phyloP scores from a whole-genome alignment of 2,888 invertebrate species.

The Thecophora atra region DNA sequence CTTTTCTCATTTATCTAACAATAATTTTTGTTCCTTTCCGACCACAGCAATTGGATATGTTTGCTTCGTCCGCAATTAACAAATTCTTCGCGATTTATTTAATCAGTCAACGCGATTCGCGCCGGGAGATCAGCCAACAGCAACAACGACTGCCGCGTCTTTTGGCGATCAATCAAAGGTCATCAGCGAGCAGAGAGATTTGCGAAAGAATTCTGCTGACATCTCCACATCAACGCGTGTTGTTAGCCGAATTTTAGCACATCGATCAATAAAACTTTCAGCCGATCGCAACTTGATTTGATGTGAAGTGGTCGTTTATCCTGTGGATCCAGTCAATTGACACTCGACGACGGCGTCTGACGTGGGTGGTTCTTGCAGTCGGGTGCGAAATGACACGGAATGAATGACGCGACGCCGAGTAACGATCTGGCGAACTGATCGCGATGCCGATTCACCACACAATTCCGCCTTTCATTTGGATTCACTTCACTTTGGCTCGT shows the following conservation, averaged over 20 bases:
- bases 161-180: background rate
- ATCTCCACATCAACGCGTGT: slow-evolving; percentile 53
- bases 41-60: too few relatives aligned
- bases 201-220: slow-evolving; percentile 44
- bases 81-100: background rate
- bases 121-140: background rate
- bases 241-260: slow-evolving; percentile 52
- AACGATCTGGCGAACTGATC: background rate
- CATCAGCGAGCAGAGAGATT: slow-evolving; percentile 16
- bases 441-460: too few relatives aligned
- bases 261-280: slow-evolving; percentile 62
- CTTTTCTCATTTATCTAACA: background rate
- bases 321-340: slow-evolving; percentile 59
- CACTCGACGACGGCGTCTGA: slow-evolving; percentile 46
- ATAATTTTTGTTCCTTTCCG: too few relatives aligned
- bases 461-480: background rate
- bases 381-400: slow-evolving; percentile 44
- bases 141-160: background rate
- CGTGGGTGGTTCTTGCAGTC: slow-evolving; percentile 25
- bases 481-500: background rate
- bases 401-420: slow-evolving; percentile 1
- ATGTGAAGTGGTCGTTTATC: slow-evolving; percentile 42
- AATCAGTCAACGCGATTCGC: background rate
- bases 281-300: slow-evolving; percentile 52
- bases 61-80: too few relatives aligned